These are phyloP conservation scores for Sclerurus mexicanus DNA, from an alignment of 2,113 vertebrate genomes.

Conservation along the genomic window DNA sequence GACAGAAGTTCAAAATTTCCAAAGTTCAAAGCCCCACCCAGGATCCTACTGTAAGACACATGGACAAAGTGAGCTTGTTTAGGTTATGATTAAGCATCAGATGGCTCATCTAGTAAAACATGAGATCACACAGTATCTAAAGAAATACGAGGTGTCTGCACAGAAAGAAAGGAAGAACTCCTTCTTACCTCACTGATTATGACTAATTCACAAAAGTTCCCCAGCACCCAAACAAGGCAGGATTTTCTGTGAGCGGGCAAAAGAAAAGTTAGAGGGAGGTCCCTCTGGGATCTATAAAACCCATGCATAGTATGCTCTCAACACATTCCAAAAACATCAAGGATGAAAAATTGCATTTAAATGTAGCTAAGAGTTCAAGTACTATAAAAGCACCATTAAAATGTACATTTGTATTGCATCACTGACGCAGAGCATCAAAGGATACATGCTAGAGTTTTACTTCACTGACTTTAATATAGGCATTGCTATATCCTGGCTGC, in stretches of 20 bases:
- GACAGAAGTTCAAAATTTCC: not conserved
- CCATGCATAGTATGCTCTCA: not conserved
- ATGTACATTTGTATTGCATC: slow-evolving; percentile 9
- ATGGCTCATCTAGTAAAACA: not conserved
- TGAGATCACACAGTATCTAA: not conserved
- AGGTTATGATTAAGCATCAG: not conserved
- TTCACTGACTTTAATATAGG: slow-evolving; percentile 11
- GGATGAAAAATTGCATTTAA: slow-evolving; percentile 17
- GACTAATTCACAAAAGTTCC: not conserved
- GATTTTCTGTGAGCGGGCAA: not conserved
- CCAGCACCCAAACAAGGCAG: not conserved
- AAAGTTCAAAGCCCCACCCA: too few relatives aligned
- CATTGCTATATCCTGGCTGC: not conserved
- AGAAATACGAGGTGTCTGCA: not conserved
- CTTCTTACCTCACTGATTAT: not conserved
- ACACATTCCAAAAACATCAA: not conserved
- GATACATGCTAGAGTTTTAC: not conserved
- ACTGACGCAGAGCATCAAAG: slow-evolving; percentile 45
- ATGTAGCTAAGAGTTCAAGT: slow-evolving; percentile 6
- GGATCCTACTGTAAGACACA: not conserved
- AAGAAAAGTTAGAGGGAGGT: not conserved
- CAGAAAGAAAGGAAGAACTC: not conserved
- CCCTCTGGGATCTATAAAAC: slow-evolving; percentile 1
- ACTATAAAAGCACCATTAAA: slow-evolving; percentile 27
- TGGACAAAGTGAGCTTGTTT: not conserved